A percentile compares a stretch with the other conserved stretches of the same genome.
phyloP scores from a whole-genome alignment of 2,797 vertebrate genomes.

The Falco naumanni region DNA sequence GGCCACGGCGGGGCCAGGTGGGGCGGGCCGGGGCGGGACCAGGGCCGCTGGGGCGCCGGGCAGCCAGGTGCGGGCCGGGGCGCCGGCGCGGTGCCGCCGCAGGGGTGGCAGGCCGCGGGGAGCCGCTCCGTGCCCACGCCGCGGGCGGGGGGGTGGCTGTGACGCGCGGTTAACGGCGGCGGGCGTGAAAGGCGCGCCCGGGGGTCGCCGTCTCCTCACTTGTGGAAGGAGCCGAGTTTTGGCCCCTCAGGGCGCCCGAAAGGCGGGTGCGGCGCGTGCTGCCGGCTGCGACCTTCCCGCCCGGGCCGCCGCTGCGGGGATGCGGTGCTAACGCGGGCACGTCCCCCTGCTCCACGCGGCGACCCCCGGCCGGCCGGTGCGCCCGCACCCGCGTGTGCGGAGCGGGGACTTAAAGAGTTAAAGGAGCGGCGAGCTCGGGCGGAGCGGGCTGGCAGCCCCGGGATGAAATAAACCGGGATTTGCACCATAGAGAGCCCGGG shows the following conservation, averaged over 20 bases:
- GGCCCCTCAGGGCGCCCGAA: background rate
- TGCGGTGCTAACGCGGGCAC: rapidly evolving
- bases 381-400: too few relatives aligned
- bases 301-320: too few relatives aligned
- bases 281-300: background rate
- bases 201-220: background rate
- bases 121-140: background rate
- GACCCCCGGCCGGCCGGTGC: rapidly evolving
- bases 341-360: background rate
- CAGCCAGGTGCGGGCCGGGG: too few relatives aligned
- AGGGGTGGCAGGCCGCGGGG: background rate
- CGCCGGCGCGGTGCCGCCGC: background rate
- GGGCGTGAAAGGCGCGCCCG: background rate
- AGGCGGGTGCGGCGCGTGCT: background rate
- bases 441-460: background rate
- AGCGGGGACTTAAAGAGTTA: background rate
- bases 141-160: background rate
- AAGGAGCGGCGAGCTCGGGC: background rate
- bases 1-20: slow-evolving; percentile 13
- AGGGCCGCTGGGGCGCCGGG: too few relatives aligned
- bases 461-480: background rate
- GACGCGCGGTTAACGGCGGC: background rate
- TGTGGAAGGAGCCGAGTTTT: background rate
- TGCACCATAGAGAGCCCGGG: background rate
- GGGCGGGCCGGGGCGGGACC: background rate